Percentiles rank a stretch among this genome's conserved stretches.
Evolutionary conservation across 1,140 invertebrate species (phyloP).

Genomic region (Camponotus vicinus): DNA sequence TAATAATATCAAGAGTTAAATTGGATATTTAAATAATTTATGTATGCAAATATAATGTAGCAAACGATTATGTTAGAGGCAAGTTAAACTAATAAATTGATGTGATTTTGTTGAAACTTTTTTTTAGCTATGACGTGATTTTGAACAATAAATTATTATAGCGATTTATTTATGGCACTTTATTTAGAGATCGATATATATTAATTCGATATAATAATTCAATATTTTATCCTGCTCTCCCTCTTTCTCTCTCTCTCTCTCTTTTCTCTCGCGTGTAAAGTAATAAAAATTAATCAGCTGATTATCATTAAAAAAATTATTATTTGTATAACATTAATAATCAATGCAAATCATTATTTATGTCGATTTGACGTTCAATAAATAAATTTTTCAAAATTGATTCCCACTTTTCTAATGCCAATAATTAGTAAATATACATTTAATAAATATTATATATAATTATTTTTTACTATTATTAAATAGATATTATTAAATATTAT

Average conservation of each 20-base stretch:
- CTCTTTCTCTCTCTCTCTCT: too few species aligned
- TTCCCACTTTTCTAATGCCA: neutral
- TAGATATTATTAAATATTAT: neutral
- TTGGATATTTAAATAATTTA: conserved; percentile 32
- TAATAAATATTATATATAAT: conserved; percentile 32
- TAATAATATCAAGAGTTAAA: conserved; percentile 3
- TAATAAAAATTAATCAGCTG: conserved; percentile 42
- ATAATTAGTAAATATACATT: conserved; percentile 37
- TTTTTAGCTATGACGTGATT: conserved; percentile 6
- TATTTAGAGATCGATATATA: conserved; percentile 24
- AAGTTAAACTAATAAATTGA: conserved; percentile 29
- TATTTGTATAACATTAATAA: conserved; percentile 40
- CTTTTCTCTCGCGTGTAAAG: neutral
- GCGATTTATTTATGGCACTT: neutral
- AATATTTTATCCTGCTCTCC: conserved; percentile 5
- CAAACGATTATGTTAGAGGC: neutral
- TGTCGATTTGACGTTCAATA: conserved; percentile 21
- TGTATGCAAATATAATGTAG: neutral
- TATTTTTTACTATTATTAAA: neutral
- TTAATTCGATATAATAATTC: neutral
- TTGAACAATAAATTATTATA: conserved; percentile 21
- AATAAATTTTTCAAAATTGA: conserved; percentile 10
- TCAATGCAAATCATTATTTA: conserved; percentile 17
- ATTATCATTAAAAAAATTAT: conserved; percentile 38
- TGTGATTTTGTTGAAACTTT: conserved; percentile 3